phyloP scores from a whole-genome alignment of 1,140 invertebrate species.

The Phocides pigmalion region DNA sequence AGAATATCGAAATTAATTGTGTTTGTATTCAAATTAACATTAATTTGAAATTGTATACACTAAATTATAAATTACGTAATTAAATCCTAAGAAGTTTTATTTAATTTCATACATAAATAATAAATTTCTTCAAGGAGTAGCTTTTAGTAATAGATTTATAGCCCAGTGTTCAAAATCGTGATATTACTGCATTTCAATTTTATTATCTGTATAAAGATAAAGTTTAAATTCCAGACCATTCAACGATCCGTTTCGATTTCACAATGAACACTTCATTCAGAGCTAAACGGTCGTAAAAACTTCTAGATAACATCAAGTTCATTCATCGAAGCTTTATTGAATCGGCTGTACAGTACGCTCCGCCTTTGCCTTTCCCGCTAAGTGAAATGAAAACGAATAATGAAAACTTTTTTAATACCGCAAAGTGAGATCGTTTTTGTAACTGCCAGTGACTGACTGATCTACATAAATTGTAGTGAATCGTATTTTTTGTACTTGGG shows the following conservation, averaged over 20 bases:
- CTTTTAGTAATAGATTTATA: too few relatives aligned
- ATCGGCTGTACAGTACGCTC: constrained; percentile 33
- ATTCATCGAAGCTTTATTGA: constrained; percentile 43
- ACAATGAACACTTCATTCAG: constrained; percentile 45
- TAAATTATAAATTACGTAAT: too few relatives aligned
- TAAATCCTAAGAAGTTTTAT: too few relatives aligned
- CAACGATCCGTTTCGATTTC: constrained; percentile 41
- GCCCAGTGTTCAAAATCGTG: too few relatives aligned
- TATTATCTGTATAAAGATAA: constrained; percentile 4
- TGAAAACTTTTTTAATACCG: constrained; percentile 13
- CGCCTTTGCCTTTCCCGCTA: constrained; percentile 27
- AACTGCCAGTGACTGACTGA: constrained; percentile 17
- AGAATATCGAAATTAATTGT: too few relatives aligned
- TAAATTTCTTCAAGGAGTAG: too few relatives aligned
- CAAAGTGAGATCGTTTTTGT: constrained; percentile 18
- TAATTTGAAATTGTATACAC: too few relatives aligned
- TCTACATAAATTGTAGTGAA: constrained; percentile 23
- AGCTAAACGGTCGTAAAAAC: constrained; percentile 42
- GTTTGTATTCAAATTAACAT: too few relatives aligned
- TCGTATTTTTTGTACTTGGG: not conserved
- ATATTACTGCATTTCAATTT: not conserved
- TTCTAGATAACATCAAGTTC: constrained; percentile 32
- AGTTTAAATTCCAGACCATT: not conserved
- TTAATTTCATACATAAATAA: too few relatives aligned
- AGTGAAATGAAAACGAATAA: constrained; percentile 35